phyloP scores from a whole-genome alignment of 2,113 vertebrate species.

The Phrynosoma blainvillii region DNA sequence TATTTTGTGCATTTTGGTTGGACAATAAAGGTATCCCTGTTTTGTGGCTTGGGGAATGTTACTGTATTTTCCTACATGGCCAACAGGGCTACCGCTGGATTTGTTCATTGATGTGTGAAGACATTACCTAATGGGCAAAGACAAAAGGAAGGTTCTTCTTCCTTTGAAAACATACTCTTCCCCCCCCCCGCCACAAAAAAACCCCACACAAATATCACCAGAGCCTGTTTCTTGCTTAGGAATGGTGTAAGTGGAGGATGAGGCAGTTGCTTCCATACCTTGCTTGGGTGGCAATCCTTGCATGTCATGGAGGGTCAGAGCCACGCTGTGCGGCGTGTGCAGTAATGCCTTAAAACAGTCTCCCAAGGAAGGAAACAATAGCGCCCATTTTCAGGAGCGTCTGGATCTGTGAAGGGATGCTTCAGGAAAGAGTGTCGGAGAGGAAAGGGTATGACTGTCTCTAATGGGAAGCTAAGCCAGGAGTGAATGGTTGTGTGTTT shows the following conservation, averaged over 20 bases:
- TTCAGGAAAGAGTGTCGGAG: neutral
- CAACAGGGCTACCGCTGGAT: too few relatives aligned
- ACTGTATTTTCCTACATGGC: too few relatives aligned
- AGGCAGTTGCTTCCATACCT: neutral
- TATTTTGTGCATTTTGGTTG: too few relatives aligned
- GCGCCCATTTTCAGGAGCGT: neutral
- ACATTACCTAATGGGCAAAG: neutral
- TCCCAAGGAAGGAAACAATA: neutral
- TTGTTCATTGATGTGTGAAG: neutral
- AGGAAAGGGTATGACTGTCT: neutral
- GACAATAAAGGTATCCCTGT: too few relatives aligned
- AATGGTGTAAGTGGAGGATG: neutral
- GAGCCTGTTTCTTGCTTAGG: neutral
- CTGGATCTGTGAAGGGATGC: neutral
- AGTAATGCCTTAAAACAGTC: conserved; percentile 31
- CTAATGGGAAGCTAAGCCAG: conserved; percentile 44
- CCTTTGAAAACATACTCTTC: neutral
- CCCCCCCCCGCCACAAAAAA: too few relatives aligned
- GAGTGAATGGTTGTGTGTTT: neutral
- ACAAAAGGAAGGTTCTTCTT: too few relatives aligned
- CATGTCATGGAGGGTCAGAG: neutral
- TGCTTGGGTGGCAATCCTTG: neutral
- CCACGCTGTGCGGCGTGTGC: fast-evolving
- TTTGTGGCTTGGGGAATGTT: too few relatives aligned
- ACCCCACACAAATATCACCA: neutral